phyloP scores from a whole-genome alignment of 2,888 invertebrate species.

The Drosophila trichaetosa region DNA sequence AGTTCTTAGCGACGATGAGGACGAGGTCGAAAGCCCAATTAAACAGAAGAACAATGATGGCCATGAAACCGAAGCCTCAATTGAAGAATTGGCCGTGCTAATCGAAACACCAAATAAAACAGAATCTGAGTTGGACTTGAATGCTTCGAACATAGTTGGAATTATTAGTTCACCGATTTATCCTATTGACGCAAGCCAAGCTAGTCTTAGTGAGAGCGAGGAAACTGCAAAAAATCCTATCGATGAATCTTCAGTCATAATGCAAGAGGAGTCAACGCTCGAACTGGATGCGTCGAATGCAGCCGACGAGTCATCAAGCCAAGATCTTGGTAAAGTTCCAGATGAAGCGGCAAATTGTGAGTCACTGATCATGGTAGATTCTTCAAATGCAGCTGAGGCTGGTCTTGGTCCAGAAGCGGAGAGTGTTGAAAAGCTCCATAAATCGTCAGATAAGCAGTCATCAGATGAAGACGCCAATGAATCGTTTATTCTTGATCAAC shows the following conservation, averaged over 20 bases:
- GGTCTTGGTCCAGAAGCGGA: not conserved
- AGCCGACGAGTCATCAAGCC: not conserved
- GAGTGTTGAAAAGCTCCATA: not conserved
- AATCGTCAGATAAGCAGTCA: not conserved
- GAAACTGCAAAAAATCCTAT: not conserved
- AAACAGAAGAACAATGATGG: not conserved
- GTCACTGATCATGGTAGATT: not conserved
- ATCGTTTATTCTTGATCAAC: not conserved
- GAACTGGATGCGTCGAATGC: constrained; percentile 5
- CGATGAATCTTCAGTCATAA: not conserved
- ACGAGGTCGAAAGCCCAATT: constrained; percentile 2
- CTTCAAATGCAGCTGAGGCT: not conserved
- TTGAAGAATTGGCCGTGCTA: not conserved
- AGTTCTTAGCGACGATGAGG: constrained; percentile 67
- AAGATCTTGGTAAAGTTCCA: not conserved
- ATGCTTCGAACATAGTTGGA: constrained; percentile 10
- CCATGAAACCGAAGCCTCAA: not conserved
- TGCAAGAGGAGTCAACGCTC: constrained; percentile 3
- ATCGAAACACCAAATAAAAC: constrained; percentile 9
- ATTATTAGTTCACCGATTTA: constrained; percentile 22
- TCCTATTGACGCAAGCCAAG: constrained; percentile 1
- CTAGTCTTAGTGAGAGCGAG: not conserved
- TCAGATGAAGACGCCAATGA: not conserved
- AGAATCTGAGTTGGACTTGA: constrained; percentile 12
- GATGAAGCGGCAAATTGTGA: not conserved